Base-by-base conservation (phyloP, 2,888 invertebrate species). In the Papilio elwesi region DNA sequence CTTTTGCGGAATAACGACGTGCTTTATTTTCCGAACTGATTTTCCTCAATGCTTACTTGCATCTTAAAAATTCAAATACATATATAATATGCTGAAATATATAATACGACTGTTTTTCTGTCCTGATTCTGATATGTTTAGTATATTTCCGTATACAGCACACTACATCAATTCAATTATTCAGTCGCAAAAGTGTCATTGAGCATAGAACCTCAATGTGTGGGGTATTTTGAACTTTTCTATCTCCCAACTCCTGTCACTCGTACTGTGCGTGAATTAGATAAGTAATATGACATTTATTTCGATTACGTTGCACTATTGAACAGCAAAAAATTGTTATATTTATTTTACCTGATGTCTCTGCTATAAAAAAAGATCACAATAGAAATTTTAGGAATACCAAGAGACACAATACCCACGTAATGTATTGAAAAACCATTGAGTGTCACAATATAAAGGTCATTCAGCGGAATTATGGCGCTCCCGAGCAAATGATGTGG, bases 1-100 rank as follows among this genome's bases (percentile, higher is more conserved):
- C 77, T 82, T 82, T 79, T 77, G 76, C 72, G 78, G 81, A 76
- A 76, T 80, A 82, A 84, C 80, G 77, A 81, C 75, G 75, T 76
- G 76, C 81, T 81, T 84, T 84, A 83, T 81, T 82, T 80, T 77
- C 78, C 77, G 78, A 78, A 79, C 78, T 80, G 75, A 79, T 79
- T 59, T 51, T 68, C 36, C 49, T 68, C 59, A 48, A n/a, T 68
- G 57, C 26, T 26, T 13, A 48, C 48, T 68, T 57, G 57, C 48
- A 26, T 48, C 11, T 36, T 26, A 48, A 6, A 5, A 49, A 57
- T 57, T 15, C 10, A 9, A 59, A 43, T 59, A 59, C n/a, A 57
- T 38, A 59, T 51, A n/a, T n/a, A 51, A 51, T 51, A n/a, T n/a
- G n/a, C n/a, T 51, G 43, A 43, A 43, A 43, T 43, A 6, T 9